Base-by-base conservation (phyloP, 2,113 vertebrate species). In the Seriola rivoliana region DNA sequence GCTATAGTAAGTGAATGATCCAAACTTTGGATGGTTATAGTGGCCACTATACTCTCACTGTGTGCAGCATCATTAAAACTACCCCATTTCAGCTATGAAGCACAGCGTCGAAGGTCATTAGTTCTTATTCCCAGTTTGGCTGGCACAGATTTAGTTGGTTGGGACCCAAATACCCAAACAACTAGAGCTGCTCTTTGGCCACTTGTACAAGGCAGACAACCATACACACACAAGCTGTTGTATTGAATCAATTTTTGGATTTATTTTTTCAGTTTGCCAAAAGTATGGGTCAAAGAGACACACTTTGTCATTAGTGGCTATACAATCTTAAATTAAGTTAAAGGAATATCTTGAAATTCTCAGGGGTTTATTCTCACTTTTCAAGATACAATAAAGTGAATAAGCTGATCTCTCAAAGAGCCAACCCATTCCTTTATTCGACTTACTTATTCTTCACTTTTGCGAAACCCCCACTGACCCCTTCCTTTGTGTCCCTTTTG, bases 1-100 rank as follows among this genome's bases (percentile, higher is more conserved):
- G 97, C 98, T 29, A 81, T 99, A 88, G 98, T 99, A 94, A 97
- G 98, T 97, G 67, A 42, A 62, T 8, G 14, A 34, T 42, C 32
- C 5, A 52, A 7, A 44, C 14, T 13, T 63, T 42, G 19, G 54
- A 34, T 34, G 25, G 25, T 76, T 44, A 65, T 6, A 48, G 8
- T 64, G 11, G 46, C 3, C 34, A 42, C 11, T 32, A 3, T 52
- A 8, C 17, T 52, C 50, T 52, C n/a, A 10, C 6, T 19, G 5
- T n/a, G 19, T 42, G 12, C 0, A 36, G 3, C 12, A 19, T 55
- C n/a, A 34, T 21, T 36, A 69, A 57, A 64, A 63, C 5, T 50
- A 6, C 16, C 19, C 9, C 3, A 36, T 69, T 52, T 48, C 0
- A 14, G 58, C 16, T 13, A 11, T 40, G 42, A 6, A 36, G 19